These are phyloP conservation scores for Lithophane socia DNA, from an alignment of 2,888 invertebrate species.

Conservation along the genomic window DNA sequence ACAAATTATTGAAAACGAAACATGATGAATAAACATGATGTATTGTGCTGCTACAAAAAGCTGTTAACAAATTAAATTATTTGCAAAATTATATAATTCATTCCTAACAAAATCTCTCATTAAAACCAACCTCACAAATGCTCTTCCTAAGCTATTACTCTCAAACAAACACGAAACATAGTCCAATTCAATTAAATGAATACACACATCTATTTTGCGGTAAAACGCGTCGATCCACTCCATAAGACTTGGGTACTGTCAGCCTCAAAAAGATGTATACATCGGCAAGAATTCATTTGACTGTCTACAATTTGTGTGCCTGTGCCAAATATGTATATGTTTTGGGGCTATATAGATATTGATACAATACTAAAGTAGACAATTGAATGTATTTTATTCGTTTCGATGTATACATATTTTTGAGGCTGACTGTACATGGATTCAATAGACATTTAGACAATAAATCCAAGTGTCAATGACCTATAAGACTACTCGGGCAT, in stretches of 20 bases:
- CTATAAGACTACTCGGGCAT: constrained; percentile 4
- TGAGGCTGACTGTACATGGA: neutral
- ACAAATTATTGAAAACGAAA: no score
- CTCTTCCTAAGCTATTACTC: neutral
- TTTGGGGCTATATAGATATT: neutral
- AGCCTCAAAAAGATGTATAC: no score
- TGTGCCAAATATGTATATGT: neutral
- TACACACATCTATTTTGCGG: constrained; percentile 13
- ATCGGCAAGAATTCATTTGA: neutral
- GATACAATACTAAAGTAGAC: neutral
- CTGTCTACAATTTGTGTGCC: neutral
- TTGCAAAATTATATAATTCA: no score
- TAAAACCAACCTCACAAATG: constrained; percentile 5
- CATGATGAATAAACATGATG: no score
- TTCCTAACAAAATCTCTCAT: neutral
- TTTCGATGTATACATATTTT: neutral
- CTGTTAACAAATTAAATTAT: neutral
- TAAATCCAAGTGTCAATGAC: constrained; percentile 19
- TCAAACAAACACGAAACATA: constrained; percentile 11
- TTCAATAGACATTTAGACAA: constrained; percentile 7
- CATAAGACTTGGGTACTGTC: neutral
- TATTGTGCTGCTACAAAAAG: neutral
- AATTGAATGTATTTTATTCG: neutral
- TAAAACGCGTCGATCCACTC: constrained; percentile 16
- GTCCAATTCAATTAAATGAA: constrained; percentile 26